These are phyloP conservation scores for Misgurnus anguillicaudatus DNA, from an alignment of 2,113 vertebrate genomes.

Conservation along the genomic window DNA sequence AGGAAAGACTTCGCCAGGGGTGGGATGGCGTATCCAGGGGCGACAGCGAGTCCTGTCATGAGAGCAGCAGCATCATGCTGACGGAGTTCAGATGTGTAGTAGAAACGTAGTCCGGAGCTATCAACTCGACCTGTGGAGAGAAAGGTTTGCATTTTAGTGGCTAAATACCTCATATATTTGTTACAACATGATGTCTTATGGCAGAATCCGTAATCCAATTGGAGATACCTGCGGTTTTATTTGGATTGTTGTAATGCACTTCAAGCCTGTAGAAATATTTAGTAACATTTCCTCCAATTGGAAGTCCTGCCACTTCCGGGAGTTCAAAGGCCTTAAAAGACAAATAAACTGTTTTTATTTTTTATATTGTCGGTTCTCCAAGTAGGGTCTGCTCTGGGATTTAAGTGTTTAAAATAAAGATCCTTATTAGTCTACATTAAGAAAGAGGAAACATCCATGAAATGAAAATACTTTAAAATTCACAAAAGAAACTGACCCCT, in stretches of 20 bases:
- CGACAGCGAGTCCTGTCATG: slow-evolving; percentile 65
- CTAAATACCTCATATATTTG: not conserved
- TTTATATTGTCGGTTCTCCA: no score
- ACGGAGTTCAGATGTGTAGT: slow-evolving; percentile 69
- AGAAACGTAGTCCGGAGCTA: slow-evolving; percentile 76
- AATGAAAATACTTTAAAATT: not conserved
- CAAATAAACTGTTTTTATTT: no score
- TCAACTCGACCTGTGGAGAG: slow-evolving; percentile 68
- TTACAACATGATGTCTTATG: not conserved
- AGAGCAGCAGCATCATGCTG: slow-evolving; percentile 73
- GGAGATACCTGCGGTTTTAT: slow-evolving; percentile 63
- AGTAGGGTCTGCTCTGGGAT: no score
- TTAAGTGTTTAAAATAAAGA: no score
- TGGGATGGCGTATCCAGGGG: slow-evolving; percentile 73
- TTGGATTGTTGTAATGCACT: slow-evolving; percentile 83
- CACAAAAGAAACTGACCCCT: slow-evolving; percentile 67
- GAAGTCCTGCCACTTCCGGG: slow-evolving; percentile 68
- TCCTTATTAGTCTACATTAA: no score
- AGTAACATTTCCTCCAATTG: slow-evolving; percentile 69
- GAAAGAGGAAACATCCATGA: no score
- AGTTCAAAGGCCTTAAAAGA: slow-evolving; percentile 52
- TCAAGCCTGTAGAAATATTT: slow-evolving; percentile 75
- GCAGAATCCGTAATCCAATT: not conserved
- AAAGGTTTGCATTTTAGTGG: not conserved
- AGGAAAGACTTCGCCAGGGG: slow-evolving; percentile 72